Conservation (phyloP, 2,113 vertebrate species). For the Boulengeromyrus knoepffleri region DNA sequence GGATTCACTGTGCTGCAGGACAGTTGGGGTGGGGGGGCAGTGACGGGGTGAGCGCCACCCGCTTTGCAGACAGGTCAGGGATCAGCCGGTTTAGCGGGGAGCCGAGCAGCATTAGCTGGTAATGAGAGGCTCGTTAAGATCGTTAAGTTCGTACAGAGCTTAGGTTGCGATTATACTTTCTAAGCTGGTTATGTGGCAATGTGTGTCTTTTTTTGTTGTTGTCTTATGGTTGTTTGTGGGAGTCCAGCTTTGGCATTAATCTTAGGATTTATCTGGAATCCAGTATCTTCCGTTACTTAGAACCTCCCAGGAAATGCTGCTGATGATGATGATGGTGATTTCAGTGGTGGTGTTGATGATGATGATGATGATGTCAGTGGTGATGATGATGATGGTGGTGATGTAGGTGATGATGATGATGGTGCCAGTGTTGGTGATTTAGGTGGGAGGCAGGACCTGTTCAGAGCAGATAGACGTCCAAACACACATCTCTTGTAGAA, state of each 20-base stretch:
- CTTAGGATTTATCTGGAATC: neutral
- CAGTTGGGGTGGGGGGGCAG: neutral
- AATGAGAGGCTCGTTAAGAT: conserved; percentile 8
- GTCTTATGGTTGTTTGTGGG: neutral
- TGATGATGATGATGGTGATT: neutral
- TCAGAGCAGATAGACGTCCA: too few species aligned
- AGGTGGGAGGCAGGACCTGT: neutral
- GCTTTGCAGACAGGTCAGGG: neutral
- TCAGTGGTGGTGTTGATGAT: neutral
- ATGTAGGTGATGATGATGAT: accelerated
- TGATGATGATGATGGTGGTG: neutral
- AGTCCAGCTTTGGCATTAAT: neutral
- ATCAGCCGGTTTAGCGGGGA: neutral
- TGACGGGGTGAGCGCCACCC: neutral
- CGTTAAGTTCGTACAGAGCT: neutral
- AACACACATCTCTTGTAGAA: too few species aligned
- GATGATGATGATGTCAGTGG: neutral
- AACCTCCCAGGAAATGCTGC: neutral
- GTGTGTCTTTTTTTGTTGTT: neutral
- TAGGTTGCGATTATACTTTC: neutral
- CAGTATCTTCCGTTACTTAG: neutral
- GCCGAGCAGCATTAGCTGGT: neutral
- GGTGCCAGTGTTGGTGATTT: neutral
- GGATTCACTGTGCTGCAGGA: neutral
- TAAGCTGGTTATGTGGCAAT: neutral